Evolutionary conservation across 1,140 invertebrate genomes (phyloP).

Genomic region (Asbolus verrucosus): DNA sequence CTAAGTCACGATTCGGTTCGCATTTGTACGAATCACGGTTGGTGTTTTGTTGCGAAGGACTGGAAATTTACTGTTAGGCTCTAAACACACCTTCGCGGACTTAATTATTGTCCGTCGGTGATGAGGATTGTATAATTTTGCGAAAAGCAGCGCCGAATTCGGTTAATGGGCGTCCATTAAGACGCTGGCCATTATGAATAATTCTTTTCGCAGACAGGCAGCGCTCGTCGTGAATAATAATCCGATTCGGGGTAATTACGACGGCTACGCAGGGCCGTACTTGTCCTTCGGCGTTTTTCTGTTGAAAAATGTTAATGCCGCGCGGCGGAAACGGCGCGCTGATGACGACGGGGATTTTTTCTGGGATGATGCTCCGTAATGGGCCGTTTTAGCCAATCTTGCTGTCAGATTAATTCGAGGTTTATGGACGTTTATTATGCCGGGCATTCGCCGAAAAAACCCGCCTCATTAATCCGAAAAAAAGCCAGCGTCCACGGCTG

Average conservation of each 20-base stretch:
- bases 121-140: background rate
- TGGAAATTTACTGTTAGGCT: constrained; percentile 37
- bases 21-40: constrained; percentile 19
- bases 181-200: background rate
- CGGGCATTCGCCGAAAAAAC: too few species aligned
- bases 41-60: constrained; percentile 32
- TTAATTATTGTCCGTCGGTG: background rate
- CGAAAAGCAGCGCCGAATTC: background rate
- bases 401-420: too few species aligned
- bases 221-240: background rate
- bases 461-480: too few species aligned
- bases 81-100: constrained; percentile 26
- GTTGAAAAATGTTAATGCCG: too few species aligned
- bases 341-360: too few species aligned
- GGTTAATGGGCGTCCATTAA: background rate
- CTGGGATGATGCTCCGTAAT: too few species aligned
- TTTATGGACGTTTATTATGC: too few species aligned
- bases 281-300: background rate
- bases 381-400: too few species aligned
- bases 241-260: background rate
- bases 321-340: too few species aligned
- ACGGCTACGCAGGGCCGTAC: background rate
- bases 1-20: constrained; percentile 38
- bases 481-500: too few species aligned
- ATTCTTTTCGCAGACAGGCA: background rate